A percentile compares a stretch with the other conserved stretches of the same genome.
These are phyloP conservation scores for Orius insidiosus DNA, from an alignment of 1,140 invertebrate genomes.

Conservation along the genomic window DNA sequence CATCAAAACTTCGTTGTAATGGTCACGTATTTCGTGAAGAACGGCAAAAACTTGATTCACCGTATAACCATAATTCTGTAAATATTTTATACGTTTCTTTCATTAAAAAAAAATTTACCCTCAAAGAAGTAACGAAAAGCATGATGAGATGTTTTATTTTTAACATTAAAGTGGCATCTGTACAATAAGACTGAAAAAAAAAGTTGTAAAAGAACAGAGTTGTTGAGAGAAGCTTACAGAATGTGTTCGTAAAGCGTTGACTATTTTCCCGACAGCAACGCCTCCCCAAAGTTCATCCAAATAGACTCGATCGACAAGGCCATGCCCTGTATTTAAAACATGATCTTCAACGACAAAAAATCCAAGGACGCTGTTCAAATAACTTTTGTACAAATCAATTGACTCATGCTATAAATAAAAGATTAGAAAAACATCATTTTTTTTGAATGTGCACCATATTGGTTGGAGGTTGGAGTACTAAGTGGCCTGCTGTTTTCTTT, in stretches of 20 bases:
- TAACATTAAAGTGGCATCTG: constrained; percentile 81
- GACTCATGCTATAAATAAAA: constrained; percentile 63
- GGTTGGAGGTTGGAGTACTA: constrained; percentile 74
- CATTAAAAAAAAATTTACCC: constrained; percentile 31
- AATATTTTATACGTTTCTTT: background rate
- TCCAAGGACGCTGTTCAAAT: constrained; percentile 79
- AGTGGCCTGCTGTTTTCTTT: constrained; percentile 83
- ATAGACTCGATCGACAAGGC: constrained; percentile 78
- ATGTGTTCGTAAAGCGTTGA: constrained; percentile 67
- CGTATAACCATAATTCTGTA: constrained; percentile 80
- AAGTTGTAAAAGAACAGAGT: too few relatives aligned
- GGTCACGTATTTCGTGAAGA: constrained; percentile 87
- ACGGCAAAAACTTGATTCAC: constrained; percentile 77
- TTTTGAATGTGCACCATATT: constrained; percentile 70
- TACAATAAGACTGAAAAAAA: constrained; percentile 63
- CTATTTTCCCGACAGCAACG: constrained; percentile 72
- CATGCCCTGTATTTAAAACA: constrained; percentile 83
- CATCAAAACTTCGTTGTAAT: constrained; percentile 94
- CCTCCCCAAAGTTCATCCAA: constrained; percentile 82
- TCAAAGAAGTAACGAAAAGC: constrained; percentile 83
- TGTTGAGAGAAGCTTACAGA: constrained; percentile 38
- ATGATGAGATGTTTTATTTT: constrained; percentile 94
- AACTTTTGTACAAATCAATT: constrained; percentile 71
- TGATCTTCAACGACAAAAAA: constrained; percentile 99
- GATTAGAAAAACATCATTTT: background rate